These are phyloP conservation scores for Anas bernieri DNA, from an alignment of 2,797 vertebrate species.

Conservation along the genomic window DNA sequence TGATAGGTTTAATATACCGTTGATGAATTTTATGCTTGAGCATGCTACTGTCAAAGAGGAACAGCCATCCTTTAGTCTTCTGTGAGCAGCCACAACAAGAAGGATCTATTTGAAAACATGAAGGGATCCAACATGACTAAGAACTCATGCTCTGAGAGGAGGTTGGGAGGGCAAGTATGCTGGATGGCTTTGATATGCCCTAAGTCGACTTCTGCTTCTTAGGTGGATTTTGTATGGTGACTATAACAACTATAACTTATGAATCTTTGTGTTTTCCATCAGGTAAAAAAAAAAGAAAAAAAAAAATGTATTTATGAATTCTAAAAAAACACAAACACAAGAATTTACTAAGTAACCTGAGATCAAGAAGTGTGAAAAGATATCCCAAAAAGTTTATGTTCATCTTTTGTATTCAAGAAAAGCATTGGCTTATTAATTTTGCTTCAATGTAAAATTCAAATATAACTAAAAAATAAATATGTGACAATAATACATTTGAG, in stretches of 20 bases:
- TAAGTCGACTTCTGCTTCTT: neutral
- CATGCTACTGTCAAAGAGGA: neutral
- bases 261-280: neutral
- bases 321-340: neutral
- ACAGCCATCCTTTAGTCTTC: neutral
- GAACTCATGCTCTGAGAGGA: neutral
- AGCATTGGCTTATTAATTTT: neutral
- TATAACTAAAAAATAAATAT: neutral
- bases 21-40: neutral
- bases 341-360: neutral
- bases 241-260: neutral
- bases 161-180: neutral
- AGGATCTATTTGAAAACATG: neutral
- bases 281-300: rapidly evolving
- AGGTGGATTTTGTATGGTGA: neutral
- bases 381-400: neutral
- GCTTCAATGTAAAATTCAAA: neutral
- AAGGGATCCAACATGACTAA: neutral
- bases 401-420: neutral
- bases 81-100: neutral
- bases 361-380: neutral
- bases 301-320: neutral
- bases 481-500: neutral
- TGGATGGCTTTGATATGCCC: neutral
- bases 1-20: neutral